Percentiles rank a stretch among this genome's conserved stretches.
phyloP scores from a whole-genome alignment of 2,888 invertebrate species.

The Callimorpha dominula region DNA sequence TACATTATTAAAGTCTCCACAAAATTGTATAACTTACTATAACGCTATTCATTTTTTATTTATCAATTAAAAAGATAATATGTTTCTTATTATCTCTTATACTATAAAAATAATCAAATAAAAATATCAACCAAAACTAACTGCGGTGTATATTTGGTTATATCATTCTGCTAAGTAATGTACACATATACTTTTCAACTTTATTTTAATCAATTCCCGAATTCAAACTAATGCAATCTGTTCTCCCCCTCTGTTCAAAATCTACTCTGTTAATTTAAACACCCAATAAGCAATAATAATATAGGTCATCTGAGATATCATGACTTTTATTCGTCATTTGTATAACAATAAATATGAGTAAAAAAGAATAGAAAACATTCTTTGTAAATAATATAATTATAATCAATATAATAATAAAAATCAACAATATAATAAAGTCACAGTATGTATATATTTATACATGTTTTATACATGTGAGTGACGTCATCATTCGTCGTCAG shows the following conservation, averaged over 20 bases:
- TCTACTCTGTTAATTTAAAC: slow-evolving; percentile 42
- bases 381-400: slow-evolving; percentile 62
- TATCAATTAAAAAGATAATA: slow-evolving; percentile 70
- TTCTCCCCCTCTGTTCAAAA: slow-evolving; percentile 47
- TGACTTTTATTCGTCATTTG: slow-evolving; percentile 72
- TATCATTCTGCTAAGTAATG: slow-evolving; percentile 54
- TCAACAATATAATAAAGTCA: slow-evolving; percentile 78
- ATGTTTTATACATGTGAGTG: slow-evolving; percentile 62
- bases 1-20: slow-evolving; percentile 80
- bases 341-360: slow-evolving; percentile 70
- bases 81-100: slow-evolving; percentile 69
- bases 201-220: slow-evolving; percentile 78
- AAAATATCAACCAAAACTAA: slow-evolving; percentile 49
- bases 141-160: slow-evolving; percentile 51
- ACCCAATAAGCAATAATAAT: slow-evolving; percentile 60
- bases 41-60: slow-evolving; percentile 68
- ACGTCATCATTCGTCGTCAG: slow-evolving; percentile 58
- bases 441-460: slow-evolving; percentile 69
- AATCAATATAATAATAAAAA: slow-evolving; percentile 67
- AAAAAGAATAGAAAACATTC: slow-evolving; percentile 64
- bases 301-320: slow-evolving; percentile 72
- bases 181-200: slow-evolving; percentile 53
- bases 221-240: slow-evolving; percentile 71
- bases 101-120: slow-evolving; percentile 60
- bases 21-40: slow-evolving; percentile 82